Evolutionary conservation across 2,797 vertebrate genomes (phyloP), one percentile per base, ranked within the genome.

Genomic region (Paguma larvata): DNA sequence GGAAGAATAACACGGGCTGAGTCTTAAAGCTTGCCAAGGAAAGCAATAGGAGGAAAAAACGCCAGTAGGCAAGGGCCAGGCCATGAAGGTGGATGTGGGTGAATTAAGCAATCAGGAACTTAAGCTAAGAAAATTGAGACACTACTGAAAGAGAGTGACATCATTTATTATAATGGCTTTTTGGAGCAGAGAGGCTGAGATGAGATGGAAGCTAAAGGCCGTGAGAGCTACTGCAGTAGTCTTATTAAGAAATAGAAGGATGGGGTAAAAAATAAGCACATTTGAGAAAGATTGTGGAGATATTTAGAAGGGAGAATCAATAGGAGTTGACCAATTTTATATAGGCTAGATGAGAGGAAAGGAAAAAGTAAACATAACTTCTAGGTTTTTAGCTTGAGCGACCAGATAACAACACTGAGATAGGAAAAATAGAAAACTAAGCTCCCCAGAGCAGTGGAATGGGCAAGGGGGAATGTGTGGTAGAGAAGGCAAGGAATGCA

Each of bases 381-480:
- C 32, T 0, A 83, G 21, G 6, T 67, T 95, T 65, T 72, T 77
- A 15, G 46, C 32, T 77, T 65, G 73, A 89, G 27, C 19, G 92
- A 25, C 13, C 12, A 86, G 44, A n/a, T 59, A 32, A 18, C 68
- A 83, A 73, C 16, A 38, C 19, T 73, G 16, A 92, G 4, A 89
- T 18, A 12, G 10, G 19, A 59, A 59, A 59, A 59, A 59, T 59
- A 19, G 56, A 59, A 59, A 59, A 59, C 56, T 10, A 59, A 8
- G 56, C 23, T 59, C 56, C 18, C 27, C 25, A 21, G 72, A 65
- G 25, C 51, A 44, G 30, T 11, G 21, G 9, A 46, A 73, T 8
- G 6, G 67, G 23, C 1, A 23, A 5, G 13, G 38, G 23, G 5
- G 63, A 30, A 18, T 11, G 19, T 1, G 0, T 0, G 44, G 27